A percentile compares a stretch with the other conserved stretches of the same genome.
These are phyloP conservation scores for Pelecanus crispus DNA, from an alignment of 2,113 vertebrate species.

Conservation along the genomic window DNA sequence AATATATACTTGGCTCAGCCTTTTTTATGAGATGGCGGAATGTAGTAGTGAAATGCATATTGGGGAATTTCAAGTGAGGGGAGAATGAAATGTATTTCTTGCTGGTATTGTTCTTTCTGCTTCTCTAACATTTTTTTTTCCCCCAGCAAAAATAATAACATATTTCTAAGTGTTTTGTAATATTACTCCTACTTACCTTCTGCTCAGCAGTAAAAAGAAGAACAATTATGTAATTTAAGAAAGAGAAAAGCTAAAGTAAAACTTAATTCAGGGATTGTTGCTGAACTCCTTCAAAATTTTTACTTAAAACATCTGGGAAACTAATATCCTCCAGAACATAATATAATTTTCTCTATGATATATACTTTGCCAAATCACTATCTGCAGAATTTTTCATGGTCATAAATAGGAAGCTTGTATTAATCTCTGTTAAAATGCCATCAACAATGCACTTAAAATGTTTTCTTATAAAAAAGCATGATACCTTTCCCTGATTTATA, in stretches of 20 bases:
- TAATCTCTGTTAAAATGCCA: not conserved
- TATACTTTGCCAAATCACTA: not conserved
- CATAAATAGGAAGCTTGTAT: not conserved
- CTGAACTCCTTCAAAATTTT: not conserved
- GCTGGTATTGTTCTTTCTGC: not conserved
- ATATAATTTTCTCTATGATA: not conserved
- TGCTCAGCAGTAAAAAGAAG: not conserved
- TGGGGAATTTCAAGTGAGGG: not conserved
- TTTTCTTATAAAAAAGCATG: not conserved
- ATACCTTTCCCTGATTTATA: not conserved
- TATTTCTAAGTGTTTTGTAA: not conserved
- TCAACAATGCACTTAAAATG: not conserved
- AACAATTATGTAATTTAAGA: not conserved
- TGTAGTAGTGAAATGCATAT: not conserved
- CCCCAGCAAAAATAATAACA: not conserved
- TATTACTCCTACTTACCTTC: constrained; percentile 30
- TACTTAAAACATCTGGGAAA: not conserved
- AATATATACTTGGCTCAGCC: not conserved
- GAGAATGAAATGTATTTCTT: not conserved
- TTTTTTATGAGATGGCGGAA: not conserved
- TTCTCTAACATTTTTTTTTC: not conserved
- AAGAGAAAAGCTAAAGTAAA: not conserved
- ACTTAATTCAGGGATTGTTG: not conserved
- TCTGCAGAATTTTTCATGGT: not conserved
- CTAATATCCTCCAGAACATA: not conserved